A percentile compares a stretch with the other conserved stretches of the same genome.
Evolutionary conservation across 2,888 invertebrate species (phyloP).

Genomic region (Ormyrus thymus): DNA sequence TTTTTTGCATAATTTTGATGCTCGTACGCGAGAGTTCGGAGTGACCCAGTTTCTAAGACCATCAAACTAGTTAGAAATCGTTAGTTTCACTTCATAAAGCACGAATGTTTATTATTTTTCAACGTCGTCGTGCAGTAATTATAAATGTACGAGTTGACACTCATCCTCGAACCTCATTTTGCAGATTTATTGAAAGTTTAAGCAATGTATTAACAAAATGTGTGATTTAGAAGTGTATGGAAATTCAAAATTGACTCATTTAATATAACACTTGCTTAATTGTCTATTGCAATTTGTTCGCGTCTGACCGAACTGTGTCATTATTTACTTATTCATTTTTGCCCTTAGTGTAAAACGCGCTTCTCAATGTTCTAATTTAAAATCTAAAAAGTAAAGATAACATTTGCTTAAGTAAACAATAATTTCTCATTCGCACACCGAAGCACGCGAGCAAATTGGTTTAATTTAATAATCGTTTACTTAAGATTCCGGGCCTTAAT

Average conservation of each 20-base stretch:
- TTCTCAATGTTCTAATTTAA: too few species aligned
- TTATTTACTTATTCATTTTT: too few species aligned
- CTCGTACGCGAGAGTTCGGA: slow-evolving; percentile 8
- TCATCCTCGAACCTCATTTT: not conserved
- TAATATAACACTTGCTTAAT: not conserved
- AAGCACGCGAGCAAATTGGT: too few species aligned
- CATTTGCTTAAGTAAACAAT: too few species aligned
- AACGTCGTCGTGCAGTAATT: not conserved
- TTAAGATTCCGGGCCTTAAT: too few species aligned
- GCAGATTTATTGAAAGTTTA: not conserved
- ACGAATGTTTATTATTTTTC: slow-evolving; percentile 16
- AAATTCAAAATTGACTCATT: not conserved
- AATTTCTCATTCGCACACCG: too few species aligned
- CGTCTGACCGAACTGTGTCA: too few species aligned
- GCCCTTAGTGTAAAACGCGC: too few species aligned
- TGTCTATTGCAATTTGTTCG: too few species aligned
- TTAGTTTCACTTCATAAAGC: slow-evolving; percentile 43
- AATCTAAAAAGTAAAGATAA: too few species aligned
- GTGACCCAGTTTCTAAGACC: slow-evolving; percentile 35
- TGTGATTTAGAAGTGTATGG: not conserved
- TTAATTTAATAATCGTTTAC: too few species aligned
- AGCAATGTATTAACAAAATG: not conserved
- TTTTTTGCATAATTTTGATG: not conserved
- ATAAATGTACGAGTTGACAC: not conserved
- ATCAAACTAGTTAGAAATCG: slow-evolving; percentile 42